phyloP scores from a whole-genome alignment of 2,888 invertebrate genomes.

The Cecidostiba fungosa region DNA sequence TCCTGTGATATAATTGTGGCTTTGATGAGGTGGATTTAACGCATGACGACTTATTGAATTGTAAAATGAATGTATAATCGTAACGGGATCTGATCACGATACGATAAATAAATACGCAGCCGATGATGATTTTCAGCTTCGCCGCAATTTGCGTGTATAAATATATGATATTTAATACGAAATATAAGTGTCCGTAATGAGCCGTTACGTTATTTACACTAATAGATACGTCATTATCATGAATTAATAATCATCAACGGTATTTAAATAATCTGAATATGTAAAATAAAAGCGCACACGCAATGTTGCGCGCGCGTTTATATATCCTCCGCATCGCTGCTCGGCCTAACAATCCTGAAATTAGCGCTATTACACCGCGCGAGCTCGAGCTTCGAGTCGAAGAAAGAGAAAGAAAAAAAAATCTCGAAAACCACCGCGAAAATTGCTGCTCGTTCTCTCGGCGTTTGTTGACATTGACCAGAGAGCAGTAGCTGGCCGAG shows the following conservation, averaged over 20 bases:
- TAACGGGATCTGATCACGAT: neutral
- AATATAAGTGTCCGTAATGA: slow-evolving; percentile 25
- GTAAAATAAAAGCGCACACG: slow-evolving; percentile 14
- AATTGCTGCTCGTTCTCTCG: neutral
- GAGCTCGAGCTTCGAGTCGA: neutral
- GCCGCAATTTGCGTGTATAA: neutral
- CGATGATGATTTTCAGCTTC: neutral
- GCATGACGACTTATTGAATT: neutral
- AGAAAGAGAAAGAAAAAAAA: neutral
- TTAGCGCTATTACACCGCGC: slow-evolving; percentile 17
- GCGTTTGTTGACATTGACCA: slow-evolving; percentile 39
- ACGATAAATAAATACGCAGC: slow-evolving; percentile 8
- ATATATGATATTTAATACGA: neutral
- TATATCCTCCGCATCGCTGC: slow-evolving; percentile 19
- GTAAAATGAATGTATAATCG: slow-evolving; percentile 16
- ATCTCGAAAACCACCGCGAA: neutral
- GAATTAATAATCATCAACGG: slow-evolving; percentile 7
- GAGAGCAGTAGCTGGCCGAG: neutral
- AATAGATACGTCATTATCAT: neutral
- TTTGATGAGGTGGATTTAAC: neutral
- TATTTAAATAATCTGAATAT: slow-evolving; percentile 29
- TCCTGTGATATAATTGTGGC: too few relatives aligned
- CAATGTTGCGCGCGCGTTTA: neutral
- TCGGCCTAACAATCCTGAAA: slow-evolving; percentile 28
- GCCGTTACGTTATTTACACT: neutral